A percentile compares a stretch with the other conserved stretches of the same genome.
These are phyloP conservation scores for Amblyjoppa fuscipennis DNA, from an alignment of 2,888 invertebrate species.

Conservation along the genomic window DNA sequence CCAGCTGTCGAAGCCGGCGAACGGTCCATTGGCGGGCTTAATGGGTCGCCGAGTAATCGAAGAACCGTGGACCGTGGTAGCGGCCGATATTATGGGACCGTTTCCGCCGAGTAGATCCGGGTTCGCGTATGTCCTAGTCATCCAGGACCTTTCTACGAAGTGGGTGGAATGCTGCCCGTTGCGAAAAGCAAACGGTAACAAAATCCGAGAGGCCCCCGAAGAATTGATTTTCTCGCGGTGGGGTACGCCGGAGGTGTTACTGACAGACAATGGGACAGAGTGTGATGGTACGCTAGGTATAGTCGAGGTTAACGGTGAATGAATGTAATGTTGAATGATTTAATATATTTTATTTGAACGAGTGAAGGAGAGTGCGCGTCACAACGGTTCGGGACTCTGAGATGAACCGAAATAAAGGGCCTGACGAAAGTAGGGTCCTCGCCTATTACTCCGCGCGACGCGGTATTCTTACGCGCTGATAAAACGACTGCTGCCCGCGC, in stretches of 20 bases:
- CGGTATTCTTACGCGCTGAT: too few species aligned
- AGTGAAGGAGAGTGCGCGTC: too few species aligned
- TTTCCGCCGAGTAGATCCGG: constrained; percentile 61
- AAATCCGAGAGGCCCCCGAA: constrained; percentile 57
- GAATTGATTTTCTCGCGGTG: constrained; percentile 62
- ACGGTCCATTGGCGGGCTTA: constrained; percentile 65
- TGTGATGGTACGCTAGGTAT: too few species aligned
- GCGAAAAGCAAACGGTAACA: constrained; percentile 59
- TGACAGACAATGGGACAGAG: constrained; percentile 71
- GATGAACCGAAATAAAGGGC: too few species aligned
- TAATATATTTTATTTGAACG: too few species aligned
- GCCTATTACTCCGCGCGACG: too few species aligned
- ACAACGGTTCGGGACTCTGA: too few species aligned
- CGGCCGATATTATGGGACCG: constrained; percentile 69
- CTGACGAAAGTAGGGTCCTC: too few species aligned
- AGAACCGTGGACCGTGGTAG: constrained; percentile 67
- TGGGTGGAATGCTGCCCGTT: constrained; percentile 66
- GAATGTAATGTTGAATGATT: too few species aligned
- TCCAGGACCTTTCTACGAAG: constrained; percentile 71
- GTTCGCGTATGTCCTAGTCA: constrained; percentile 65
- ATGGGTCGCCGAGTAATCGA: constrained; percentile 62
- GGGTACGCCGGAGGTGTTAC: constrained; percentile 65
- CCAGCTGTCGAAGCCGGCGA: constrained; percentile 68
- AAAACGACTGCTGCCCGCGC: too few species aligned
- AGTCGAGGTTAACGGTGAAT: too few species aligned